phyloP scores from a whole-genome alignment of 2,888 invertebrate species.

The Drosophila kanekoi region DNA sequence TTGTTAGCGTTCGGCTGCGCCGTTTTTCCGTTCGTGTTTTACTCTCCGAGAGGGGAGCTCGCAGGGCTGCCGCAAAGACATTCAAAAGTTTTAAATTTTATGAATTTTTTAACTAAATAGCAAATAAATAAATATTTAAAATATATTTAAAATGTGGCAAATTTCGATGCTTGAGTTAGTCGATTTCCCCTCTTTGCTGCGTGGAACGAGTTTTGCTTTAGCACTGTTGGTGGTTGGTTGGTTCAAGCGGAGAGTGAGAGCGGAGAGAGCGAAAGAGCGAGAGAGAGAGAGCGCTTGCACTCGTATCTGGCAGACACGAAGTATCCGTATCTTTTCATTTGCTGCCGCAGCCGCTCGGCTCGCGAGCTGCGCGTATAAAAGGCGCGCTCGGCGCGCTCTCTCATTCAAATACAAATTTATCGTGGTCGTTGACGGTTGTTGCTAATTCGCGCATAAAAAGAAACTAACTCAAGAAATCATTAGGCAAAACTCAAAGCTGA shows the following conservation, averaged over 20 bases:
- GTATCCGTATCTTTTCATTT: slow-evolving; percentile 38
- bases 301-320: slow-evolving; percentile 34
- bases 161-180: not conserved
- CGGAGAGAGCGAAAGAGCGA: slow-evolving; percentile 25
- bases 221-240: slow-evolving; percentile 44
- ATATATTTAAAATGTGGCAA: not conserved
- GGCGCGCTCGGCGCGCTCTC: slow-evolving; percentile 69
- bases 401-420: slow-evolving; percentile 56
- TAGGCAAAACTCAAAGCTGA: slow-evolving; percentile 33
- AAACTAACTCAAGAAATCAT: slow-evolving; percentile 9
- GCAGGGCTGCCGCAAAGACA: not conserved
- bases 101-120: not conserved
- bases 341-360: slow-evolving; percentile 35
- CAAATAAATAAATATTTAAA: not conserved
- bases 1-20: slow-evolving; percentile 32
- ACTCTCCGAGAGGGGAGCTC: slow-evolving; percentile 24
- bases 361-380: slow-evolving; percentile 78
- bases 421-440: slow-evolving; percentile 55
- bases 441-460: slow-evolving; percentile 51
- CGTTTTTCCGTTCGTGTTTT: slow-evolving; percentile 22
- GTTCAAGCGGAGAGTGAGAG: slow-evolving; percentile 4
- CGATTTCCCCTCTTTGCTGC: slow-evolving; percentile 32
- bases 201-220: slow-evolving; percentile 47
- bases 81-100: not conserved
- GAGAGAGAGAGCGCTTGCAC: slow-evolving; percentile 24